Conservation (phyloP, 2,888 invertebrate species). For the Lamproptera curius region DNA sequence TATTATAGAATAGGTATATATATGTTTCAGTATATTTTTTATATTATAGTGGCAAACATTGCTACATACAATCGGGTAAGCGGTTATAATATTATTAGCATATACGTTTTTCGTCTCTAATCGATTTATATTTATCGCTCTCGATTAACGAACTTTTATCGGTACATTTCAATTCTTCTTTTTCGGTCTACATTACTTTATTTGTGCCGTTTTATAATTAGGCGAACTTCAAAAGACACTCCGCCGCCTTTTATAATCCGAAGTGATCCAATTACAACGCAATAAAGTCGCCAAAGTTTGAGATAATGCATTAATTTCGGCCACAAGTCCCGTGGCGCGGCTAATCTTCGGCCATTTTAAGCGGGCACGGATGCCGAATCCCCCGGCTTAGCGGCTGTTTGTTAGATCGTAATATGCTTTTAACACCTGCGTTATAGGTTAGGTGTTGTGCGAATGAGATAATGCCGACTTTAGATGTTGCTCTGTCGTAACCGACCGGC, state of each 20-base stretch:
- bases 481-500: slow-evolving; percentile 41
- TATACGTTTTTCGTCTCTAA: too few species aligned
- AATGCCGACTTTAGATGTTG: slow-evolving; percentile 50
- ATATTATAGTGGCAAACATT: too few species aligned
- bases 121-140: too few species aligned
- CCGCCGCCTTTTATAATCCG: slow-evolving; percentile 12
- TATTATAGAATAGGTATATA: too few species aligned
- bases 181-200: too few species aligned
- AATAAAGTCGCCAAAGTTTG: slow-evolving; percentile 49
- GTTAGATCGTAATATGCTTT: slow-evolving; percentile 67
- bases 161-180: background rate
- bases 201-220: slow-evolving; percentile 2
- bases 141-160: background rate
- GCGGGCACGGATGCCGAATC: slow-evolving; percentile 56
- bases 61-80: too few species aligned
- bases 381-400: slow-evolving; percentile 72
- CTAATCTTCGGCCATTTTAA: slow-evolving; percentile 70
- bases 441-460: slow-evolving; percentile 51
- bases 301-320: slow-evolving; percentile 55
- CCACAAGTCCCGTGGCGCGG: slow-evolving; percentile 45
- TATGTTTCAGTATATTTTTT: too few species aligned
- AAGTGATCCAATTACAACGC: slow-evolving; percentile 34
- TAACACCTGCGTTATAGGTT: slow-evolving; percentile 69
- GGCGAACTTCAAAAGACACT: slow-evolving; percentile 5
- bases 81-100: too few species aligned